Conservation (phyloP, 2,797 vertebrate genomes). For the Epinephelus awoara region DNA sequence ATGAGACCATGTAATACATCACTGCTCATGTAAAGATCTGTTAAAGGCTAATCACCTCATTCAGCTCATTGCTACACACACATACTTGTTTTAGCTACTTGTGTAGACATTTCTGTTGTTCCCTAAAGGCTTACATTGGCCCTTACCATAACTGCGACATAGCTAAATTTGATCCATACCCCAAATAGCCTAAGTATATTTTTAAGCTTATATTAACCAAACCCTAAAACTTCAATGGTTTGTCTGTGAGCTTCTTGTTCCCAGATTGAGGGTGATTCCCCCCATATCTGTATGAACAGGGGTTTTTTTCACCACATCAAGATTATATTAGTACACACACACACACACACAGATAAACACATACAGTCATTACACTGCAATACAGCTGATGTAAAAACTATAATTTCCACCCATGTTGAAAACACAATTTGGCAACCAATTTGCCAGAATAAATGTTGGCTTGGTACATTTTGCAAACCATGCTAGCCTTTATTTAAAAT, state of each 20-base stretch:
- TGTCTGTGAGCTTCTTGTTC: conserved; percentile 1
- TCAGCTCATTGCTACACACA: conserved; percentile 18
- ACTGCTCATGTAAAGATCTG: conserved; percentile 43
- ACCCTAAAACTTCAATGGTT: not conserved
- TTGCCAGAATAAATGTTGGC: too few species aligned
- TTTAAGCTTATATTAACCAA: not conserved
- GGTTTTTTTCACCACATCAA: conserved; percentile 7
- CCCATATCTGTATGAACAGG: conserved; percentile 3
- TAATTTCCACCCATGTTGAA: not conserved
- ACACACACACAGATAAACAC: not conserved
- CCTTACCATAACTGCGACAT: not conserved
- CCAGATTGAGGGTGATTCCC: not conserved
- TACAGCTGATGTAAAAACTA: not conserved
- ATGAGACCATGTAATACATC: conserved; percentile 47
- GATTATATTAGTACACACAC: conserved; percentile 9
- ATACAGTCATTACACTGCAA: conserved; percentile 5
- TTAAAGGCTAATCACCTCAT: conserved; percentile 46
- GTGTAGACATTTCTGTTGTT: conserved; percentile 5
- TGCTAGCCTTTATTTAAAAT: too few species aligned
- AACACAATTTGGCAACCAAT: not conserved
- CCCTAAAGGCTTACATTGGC: not conserved
- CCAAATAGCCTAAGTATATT: not conserved
- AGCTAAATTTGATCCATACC: not conserved
- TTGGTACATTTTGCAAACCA: too few species aligned
- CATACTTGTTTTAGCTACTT: conserved; percentile 13